Evolutionary conservation across 2,888 invertebrate genomes (phyloP).

Genomic region (Lottia gigantea): DNA sequence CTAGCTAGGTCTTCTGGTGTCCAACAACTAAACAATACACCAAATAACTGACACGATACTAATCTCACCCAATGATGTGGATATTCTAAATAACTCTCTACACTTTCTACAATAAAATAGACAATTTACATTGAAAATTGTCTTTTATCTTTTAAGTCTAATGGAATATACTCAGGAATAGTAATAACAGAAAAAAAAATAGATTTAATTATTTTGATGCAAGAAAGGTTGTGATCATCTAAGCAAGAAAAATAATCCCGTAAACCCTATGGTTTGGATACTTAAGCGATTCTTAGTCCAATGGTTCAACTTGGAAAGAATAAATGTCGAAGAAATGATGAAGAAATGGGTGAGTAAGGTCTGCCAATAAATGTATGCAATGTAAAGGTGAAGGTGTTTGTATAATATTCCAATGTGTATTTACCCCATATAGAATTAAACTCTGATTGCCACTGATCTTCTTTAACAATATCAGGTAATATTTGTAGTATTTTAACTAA

Average conservation of each 20-base stretch:
- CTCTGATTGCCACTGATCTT: constrained; percentile 44
- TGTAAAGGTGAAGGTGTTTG: constrained; percentile 67
- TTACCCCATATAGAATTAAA: constrained; percentile 63
- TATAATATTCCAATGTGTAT: constrained; percentile 72
- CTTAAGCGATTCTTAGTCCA: too few species aligned
- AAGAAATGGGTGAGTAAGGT: not conserved
- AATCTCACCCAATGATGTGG: constrained; percentile 90
- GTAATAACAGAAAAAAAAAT: too few species aligned
- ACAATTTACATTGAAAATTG: too few species aligned
- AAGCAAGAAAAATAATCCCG: too few species aligned
- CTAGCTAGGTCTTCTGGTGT: constrained; percentile 75
- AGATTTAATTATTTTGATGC: too few species aligned
- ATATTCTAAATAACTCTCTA: constrained; percentile 75
- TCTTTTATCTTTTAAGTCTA: too few species aligned
- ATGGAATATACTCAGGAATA: too few species aligned
- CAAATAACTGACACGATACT: constrained; percentile 81
- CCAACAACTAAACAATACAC: constrained; percentile 77
- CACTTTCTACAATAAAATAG: constrained; percentile 46
- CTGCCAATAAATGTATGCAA: constrained; percentile 67
- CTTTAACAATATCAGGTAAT: constrained; percentile 46
- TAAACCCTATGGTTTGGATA: too few species aligned
- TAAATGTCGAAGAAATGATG: too few species aligned
- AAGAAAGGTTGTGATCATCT: too few species aligned
- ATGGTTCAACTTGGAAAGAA: too few species aligned
- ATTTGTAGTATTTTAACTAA: constrained; percentile 60